A percentile compares a stretch with the other conserved stretches of the same genome.
Evolutionary conservation across 2,113 vertebrate genomes (phyloP).

Genomic region (Perca fluviatilis): DNA sequence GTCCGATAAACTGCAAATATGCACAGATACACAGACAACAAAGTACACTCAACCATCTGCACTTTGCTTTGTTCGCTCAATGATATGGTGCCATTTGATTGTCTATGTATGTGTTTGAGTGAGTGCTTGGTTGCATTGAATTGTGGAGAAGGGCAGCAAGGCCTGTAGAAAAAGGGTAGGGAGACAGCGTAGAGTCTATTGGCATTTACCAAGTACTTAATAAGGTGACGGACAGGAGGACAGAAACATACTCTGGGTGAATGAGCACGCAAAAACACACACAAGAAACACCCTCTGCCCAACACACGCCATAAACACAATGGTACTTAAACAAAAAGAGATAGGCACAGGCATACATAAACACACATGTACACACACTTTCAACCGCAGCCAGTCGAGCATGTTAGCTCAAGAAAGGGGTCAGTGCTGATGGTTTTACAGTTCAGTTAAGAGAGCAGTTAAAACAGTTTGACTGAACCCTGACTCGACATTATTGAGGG

Average conservation of each 20-base stretch:
- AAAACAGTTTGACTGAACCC: constrained; percentile 39
- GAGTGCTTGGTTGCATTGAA: not conserved
- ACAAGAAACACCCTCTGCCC: not conserved
- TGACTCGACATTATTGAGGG: constrained; percentile 29
- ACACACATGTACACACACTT: constrained; percentile 6
- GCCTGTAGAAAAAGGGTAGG: constrained; percentile 28
- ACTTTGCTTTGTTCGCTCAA: constrained; percentile 22
- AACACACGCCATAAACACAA: not conserved
- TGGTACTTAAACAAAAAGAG: not conserved
- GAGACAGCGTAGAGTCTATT: constrained; percentile 47
- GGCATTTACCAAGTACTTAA: constrained; percentile 69
- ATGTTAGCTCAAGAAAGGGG: constrained; percentile 39
- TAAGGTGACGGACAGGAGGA: constrained; percentile 56
- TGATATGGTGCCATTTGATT: constrained; percentile 29
- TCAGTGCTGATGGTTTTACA: constrained; percentile 46
- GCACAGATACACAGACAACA: not conserved
- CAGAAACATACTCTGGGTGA: constrained; percentile 36
- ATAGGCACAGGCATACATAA: not conserved
- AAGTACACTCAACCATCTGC: not conserved
- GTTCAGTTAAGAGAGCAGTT: constrained; percentile 48
- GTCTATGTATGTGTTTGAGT: not conserved
- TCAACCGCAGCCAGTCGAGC: constrained; percentile 28
- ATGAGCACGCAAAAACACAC: constrained; percentile 5
- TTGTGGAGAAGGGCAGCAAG: constrained; percentile 33
- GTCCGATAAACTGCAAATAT: too few relatives aligned